Conservation (phyloP, 1,140 invertebrate species). For the Lasioglossum baleicum region DNA sequence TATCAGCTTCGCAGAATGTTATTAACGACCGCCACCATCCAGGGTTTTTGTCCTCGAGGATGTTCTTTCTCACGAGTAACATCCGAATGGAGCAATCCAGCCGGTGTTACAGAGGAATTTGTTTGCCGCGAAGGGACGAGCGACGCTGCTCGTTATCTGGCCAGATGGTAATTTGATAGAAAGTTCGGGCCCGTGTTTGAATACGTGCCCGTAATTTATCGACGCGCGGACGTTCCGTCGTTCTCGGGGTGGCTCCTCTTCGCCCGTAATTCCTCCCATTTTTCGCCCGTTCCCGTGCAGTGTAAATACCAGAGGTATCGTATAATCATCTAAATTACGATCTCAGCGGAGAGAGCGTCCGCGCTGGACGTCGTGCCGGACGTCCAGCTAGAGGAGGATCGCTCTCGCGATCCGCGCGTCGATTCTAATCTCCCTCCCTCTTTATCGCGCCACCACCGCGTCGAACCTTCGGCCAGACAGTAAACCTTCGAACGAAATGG, state of each 20-base stretch:
- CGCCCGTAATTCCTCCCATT: conserved; percentile 38
- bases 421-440: conserved; percentile 56
- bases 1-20: background rate
- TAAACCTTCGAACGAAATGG: conserved; percentile 62
- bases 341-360: conserved; percentile 13
- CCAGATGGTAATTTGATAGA: conserved; percentile 35
- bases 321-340: conserved; percentile 49
- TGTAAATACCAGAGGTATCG: conserved; percentile 43
- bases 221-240: conserved; percentile 21
- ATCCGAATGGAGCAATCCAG: background rate
- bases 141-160: conserved; percentile 21
- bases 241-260: conserved; percentile 8
- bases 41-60: background rate
- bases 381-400: conserved; percentile 5
- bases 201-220: conserved; percentile 22
- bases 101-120: background rate
- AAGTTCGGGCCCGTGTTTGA: conserved; percentile 20
- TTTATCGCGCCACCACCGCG: conserved; percentile 41
- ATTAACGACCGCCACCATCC: background rate
- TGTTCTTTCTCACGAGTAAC: background rate
- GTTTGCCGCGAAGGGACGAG: background rate
- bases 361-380: background rate
- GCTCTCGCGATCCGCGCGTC: conserved; percentile 16
- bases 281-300: conserved; percentile 6
- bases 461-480: conserved; percentile 49